Evolutionary conservation across 1,140 invertebrate genomes (phyloP), one percentile per base, ranked within the genome.

Genomic region (Drosophila persimilis): DNA sequence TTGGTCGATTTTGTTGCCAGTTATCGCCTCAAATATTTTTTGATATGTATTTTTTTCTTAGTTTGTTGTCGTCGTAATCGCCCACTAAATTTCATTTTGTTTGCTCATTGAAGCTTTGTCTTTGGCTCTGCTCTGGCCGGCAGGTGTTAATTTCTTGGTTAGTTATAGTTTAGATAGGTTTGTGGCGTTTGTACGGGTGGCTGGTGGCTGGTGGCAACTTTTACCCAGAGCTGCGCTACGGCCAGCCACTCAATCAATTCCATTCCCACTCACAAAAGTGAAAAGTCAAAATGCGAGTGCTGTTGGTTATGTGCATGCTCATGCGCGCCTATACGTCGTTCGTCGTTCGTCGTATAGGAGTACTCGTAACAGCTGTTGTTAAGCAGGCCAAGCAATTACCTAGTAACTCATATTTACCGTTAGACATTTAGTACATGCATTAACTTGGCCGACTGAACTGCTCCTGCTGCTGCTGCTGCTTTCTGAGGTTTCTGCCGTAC

Each of bases 401-500:
- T 86, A 86, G 70, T 86, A 86, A 86, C 83, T 86, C 83, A 86
- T 86, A 86, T 86, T 86, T 86, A 86, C 81, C 51, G 83, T 79
- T 70, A 66, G 83, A 86, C 83, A 86, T 88, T 88, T 83, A 86
- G 83, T 86, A 88, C 83, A 88, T 75, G 83, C 83, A 86, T 88
- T 88, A 86, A 86, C 70, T 81, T 73, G 69, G 70, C 70, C 72
- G 56, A 56, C 53, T 62, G 71, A 69, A 67, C 26, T 69, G 63
- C 51, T 69, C 51, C 63, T 69, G 61, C 57, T 26, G 65, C 73
- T 43, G 64, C 46, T 44, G 64, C 66, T 71, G 11, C 43, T 41
- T 11, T 39, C 35, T 13, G 11, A 60, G 55, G 50, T 51, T 48
- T 41, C 56, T 75, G 52, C 50, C 65, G 35, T 60, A 56, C 72